Evolutionary conservation across 1,140 invertebrate species (phyloP).

Genomic region (Campodea augens): DNA sequence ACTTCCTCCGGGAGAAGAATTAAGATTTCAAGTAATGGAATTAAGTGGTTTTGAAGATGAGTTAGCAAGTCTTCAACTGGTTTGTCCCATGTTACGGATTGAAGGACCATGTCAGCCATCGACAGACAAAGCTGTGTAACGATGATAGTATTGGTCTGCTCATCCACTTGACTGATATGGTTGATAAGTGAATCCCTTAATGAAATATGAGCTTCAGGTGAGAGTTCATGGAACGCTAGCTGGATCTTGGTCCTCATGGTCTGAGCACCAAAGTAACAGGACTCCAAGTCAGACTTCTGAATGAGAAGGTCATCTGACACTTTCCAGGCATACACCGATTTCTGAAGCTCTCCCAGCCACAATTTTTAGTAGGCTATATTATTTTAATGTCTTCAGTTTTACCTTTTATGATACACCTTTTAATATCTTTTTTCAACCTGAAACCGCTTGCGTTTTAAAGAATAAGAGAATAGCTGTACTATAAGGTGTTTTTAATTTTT

Average conservation of each 20-base stretch:
- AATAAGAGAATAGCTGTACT: no score
- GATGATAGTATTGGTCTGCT: slow-evolving; percentile 62
- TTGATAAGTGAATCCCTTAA: slow-evolving; percentile 78
- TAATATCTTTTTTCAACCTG: no score
- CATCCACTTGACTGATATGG: slow-evolving; percentile 67
- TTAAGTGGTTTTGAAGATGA: slow-evolving; percentile 39
- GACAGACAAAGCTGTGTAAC: slow-evolving; percentile 83
- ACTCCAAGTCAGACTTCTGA: slow-evolving; percentile 65
- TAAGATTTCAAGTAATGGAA: slow-evolving; percentile 75
- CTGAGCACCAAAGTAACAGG: slow-evolving; percentile 94
- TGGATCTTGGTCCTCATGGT: slow-evolving; percentile 93
- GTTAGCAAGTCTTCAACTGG: slow-evolving; percentile 69
- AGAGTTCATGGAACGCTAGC: slow-evolving; percentile 81
- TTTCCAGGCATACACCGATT: slow-evolving; percentile 89
- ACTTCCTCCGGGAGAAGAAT: slow-evolving; percentile 93
- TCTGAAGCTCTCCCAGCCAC: no score
- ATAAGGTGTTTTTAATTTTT: no score
- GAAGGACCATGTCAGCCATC: slow-evolving; percentile 77
- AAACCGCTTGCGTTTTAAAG: no score
- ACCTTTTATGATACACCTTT: no score
- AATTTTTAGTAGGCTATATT: no score
- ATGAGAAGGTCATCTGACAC: slow-evolving; percentile 82
- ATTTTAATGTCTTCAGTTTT: no score
- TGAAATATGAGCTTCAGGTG: slow-evolving; percentile 57
- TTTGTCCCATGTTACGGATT: slow-evolving; percentile 82